phyloP scores from a whole-genome alignment of 2,888 invertebrate genomes.

The Deilephila elpenor region DNA sequence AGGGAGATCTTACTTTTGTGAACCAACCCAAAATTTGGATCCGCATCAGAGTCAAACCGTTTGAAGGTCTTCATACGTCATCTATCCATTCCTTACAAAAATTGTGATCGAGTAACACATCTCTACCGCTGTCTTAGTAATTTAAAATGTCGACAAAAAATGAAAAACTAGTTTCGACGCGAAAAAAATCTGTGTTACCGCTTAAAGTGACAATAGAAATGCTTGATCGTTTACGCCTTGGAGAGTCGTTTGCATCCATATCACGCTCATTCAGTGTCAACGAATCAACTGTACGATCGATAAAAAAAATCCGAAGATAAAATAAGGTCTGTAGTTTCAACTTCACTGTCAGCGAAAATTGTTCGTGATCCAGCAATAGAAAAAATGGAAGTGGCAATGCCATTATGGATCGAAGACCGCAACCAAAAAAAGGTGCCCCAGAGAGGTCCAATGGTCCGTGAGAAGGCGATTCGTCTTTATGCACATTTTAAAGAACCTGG shows the following conservation, averaged over 20 bases:
- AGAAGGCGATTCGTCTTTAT: slow-evolving; percentile 46
- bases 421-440: slow-evolving; percentile 37
- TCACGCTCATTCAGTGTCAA: slow-evolving; percentile 41
- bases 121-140: no score
- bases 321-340: slow-evolving; percentile 44
- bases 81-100: no score
- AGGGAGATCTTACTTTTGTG: no score
- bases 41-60: no score
- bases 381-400: slow-evolving; percentile 37
- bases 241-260: slow-evolving; percentile 35
- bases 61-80: no score
- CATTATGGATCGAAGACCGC: slow-evolving; percentile 45
- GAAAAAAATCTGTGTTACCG: no score
- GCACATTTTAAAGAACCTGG: slow-evolving; percentile 41
- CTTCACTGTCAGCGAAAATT: slow-evolving; percentile 43
- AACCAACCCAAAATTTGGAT: no score
- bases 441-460: slow-evolving; percentile 42
- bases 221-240: slow-evolving; percentile 34
- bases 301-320: slow-evolving; percentile 39
- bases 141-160: no score
- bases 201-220: slow-evolving; percentile 25
- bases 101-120: no score
- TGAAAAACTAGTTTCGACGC: no score
- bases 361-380: background rate
- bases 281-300: slow-evolving; percentile 39